Percentiles rank a stretch among this genome's conserved stretches.
These are phyloP conservation scores for Fregata magnificens DNA, from an alignment of 2,113 vertebrate genomes.

Conservation along the genomic window DNA sequence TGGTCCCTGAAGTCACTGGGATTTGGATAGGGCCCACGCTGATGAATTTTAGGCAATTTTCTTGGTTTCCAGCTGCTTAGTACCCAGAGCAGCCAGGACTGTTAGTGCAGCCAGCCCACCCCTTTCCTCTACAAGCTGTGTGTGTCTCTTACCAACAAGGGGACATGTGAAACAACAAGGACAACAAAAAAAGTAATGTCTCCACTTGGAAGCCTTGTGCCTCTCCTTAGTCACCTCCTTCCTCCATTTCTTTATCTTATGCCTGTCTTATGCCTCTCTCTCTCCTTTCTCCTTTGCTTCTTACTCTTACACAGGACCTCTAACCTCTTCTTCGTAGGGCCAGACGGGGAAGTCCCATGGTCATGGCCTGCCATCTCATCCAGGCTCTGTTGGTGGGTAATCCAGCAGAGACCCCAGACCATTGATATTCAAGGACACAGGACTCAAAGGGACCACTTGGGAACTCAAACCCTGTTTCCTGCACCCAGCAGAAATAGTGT, in stretches of 20 bases:
- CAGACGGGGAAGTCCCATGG: rapidly evolving
- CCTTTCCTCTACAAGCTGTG: background rate
- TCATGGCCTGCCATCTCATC: background rate
- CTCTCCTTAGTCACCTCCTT: background rate
- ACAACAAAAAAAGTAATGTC: background rate
- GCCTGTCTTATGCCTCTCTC: background rate
- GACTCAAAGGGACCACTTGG: background rate
- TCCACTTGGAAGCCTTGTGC: background rate
- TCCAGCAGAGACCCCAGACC: background rate
- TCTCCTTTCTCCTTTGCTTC: background rate
- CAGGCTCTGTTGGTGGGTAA: background rate
- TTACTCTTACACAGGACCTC: background rate
- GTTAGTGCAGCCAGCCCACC: background rate
- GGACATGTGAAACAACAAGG: background rate
- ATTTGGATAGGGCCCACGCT: background rate
- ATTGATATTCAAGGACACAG: background rate
- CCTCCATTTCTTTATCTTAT: background rate
- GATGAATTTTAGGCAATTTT: background rate
- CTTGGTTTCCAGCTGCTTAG: background rate
- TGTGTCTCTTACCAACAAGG: background rate
- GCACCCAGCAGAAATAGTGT: background rate
- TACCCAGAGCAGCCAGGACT: background rate
- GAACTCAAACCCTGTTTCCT: background rate
- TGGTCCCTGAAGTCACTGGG: background rate
- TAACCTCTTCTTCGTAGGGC: background rate